A percentile compares a stretch with the other conserved stretches of the same genome.
Conservation (phyloP, 2,888 invertebrate species). For the Minunthozetes semirufus region DNA sequence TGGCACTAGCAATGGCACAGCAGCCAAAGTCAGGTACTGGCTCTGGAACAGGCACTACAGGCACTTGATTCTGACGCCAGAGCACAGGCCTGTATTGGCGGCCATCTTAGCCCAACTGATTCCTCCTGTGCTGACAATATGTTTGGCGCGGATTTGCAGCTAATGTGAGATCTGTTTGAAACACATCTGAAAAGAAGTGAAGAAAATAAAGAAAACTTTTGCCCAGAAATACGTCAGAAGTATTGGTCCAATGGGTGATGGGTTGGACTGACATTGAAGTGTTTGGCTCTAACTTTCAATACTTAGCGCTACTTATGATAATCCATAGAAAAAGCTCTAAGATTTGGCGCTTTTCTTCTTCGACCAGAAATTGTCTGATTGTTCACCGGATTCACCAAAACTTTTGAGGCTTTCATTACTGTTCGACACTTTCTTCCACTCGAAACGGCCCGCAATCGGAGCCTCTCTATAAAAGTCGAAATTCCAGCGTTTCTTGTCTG, state of each 20-base stretch:
- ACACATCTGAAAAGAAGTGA: conserved; percentile 4
- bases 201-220: conserved; percentile 13
- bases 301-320: not conserved
- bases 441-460: conserved; percentile 40
- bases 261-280: conserved; percentile 12
- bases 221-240: conserved; percentile 23
- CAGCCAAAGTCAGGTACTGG: no score
- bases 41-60: no score
- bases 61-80: no score
- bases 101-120: conserved; percentile 11
- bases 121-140: not conserved
- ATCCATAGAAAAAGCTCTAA: not conserved
- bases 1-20: no score
- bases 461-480: conserved; percentile 41
- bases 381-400: conserved; percentile 25
- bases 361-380: conserved; percentile 27
- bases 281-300: not conserved
- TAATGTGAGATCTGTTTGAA: conserved; percentile 5
- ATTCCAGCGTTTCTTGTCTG: conserved; percentile 38
- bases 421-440: conserved; percentile 40
- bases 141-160: conserved; percentile 9
- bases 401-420: not conserved
- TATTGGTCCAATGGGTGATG: conserved; percentile 1
- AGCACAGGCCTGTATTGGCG: not conserved
- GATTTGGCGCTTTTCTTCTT: conserved; percentile 28